phyloP scores from a whole-genome alignment of 2,888 invertebrate genomes.

The Lycia hirtaria region DNA sequence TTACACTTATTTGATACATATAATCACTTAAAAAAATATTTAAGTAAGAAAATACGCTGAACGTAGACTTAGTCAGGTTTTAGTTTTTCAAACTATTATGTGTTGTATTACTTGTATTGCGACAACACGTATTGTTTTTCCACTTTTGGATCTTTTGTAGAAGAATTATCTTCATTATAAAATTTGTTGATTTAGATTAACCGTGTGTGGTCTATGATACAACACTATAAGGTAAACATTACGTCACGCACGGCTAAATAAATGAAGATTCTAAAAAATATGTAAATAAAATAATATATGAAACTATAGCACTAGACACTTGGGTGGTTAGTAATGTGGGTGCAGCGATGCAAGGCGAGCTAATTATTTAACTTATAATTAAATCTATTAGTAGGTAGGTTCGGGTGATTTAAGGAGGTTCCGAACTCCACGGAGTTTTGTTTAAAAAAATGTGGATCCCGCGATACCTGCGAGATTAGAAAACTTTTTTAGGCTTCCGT shows the following conservation, averaged over 20 bases:
- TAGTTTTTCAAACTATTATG: too few relatives aligned
- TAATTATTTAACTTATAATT: slow-evolving; percentile 78
- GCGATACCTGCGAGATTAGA: slow-evolving; percentile 32
- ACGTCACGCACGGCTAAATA: not conserved
- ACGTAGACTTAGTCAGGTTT: too few relatives aligned
- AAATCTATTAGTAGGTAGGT: slow-evolving; percentile 58
- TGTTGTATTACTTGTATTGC: too few relatives aligned
- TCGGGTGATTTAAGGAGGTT: slow-evolving; percentile 33
- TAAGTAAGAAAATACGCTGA: too few relatives aligned
- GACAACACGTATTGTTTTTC: too few relatives aligned
- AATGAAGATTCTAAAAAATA: slow-evolving; percentile 25
- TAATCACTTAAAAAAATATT: too few relatives aligned
- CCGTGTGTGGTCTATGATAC: not conserved
- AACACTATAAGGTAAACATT: not conserved
- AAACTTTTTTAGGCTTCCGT: too few relatives aligned
- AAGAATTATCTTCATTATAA: too few relatives aligned
- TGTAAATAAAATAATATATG: slow-evolving; percentile 31
- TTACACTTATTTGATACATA: too few relatives aligned
- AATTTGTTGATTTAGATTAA: not conserved
- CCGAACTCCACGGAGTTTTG: not conserved
- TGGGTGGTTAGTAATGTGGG: slow-evolving; percentile 38
- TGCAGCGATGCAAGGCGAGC: slow-evolving; percentile 56
- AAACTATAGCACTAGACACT: slow-evolving; percentile 35
- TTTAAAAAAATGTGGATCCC: slow-evolving; percentile 12
- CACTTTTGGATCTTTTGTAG: too few relatives aligned